Evolutionary conservation across 2,888 invertebrate genomes (phyloP), one percentile per base, ranked within the genome.

Genomic region (Teleiodes luculella): DNA sequence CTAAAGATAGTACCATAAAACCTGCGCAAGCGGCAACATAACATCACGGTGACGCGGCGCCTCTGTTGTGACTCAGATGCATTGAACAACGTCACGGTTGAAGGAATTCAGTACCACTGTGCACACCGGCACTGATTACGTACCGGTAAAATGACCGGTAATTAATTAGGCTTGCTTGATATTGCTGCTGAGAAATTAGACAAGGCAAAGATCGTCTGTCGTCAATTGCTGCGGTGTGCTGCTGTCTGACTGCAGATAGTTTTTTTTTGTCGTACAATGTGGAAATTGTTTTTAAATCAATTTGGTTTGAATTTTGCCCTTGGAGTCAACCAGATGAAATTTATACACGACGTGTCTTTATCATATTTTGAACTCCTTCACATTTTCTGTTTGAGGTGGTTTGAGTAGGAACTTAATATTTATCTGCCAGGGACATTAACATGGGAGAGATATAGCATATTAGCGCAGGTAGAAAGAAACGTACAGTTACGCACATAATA

Each of bases 391-490:
- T n/a, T n/a, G n/a, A n/a, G n/a, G n/a, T n/a, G n/a, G n/a, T n/a
- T n/a, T n/a, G n/a, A n/a, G n/a, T n/a, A n/a, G n/a, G n/a, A n/a
- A n/a, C n/a, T n/a, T n/a, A n/a, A n/a, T n/a, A n/a, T n/a, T n/a
- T n/a, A n/a, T n/a, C n/a, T n/a, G n/a, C n/a, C n/a, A n/a, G n/a
- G n/a, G n/a, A n/a, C n/a, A n/a, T n/a, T n/a, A 18, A 20, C 48
- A 48, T 35, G 18, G 5, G 6, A 28, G 13, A 43, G n/a, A 43
- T 43, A 13, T n/a, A n/a, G n/a, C n/a, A 3, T 5, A 14, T 24
- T 48, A 57, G 55, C 49, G 66, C 78, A 77, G 78, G 76, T 78
- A 77, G 68, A 48, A 55, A n/a, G n/a, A n/a, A n/a, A n/a, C n/a
- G n/a, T n/a, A n/a, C n/a, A n/a, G n/a, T n/a, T n/a, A 52, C 61